Evolutionary conservation across 2,797 vertebrate genomes (phyloP).

Genomic region (Triplophysa yarkandensis): DNA sequence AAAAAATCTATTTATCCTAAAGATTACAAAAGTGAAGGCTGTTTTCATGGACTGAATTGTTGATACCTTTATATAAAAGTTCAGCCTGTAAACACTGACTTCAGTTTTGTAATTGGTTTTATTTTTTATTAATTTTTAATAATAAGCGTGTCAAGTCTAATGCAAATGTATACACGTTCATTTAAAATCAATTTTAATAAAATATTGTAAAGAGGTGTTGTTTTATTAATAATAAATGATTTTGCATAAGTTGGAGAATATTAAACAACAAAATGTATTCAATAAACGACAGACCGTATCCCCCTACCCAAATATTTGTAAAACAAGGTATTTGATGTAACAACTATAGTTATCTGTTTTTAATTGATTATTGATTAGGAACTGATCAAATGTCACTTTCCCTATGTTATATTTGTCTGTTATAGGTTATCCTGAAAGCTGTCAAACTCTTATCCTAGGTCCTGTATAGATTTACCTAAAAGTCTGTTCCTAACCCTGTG

Average conservation of each 20-base stretch:
- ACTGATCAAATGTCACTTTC: neutral
- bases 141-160: too few species aligned
- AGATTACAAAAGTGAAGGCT: conserved; percentile 26
- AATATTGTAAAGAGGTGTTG: neutral
- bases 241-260: neutral
- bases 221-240: neutral
- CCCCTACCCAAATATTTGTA: too few species aligned
- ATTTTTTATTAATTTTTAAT: neutral
- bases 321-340: too few species aligned
- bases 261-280: neutral
- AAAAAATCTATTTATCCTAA: conserved; percentile 18
- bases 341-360: too few species aligned
- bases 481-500: neutral
- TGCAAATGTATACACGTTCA: neutral
- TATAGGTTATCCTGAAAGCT: neutral
- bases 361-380: too few species aligned
- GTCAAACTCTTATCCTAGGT: conserved; percentile 3
- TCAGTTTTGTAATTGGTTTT: neutral
- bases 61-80: conserved; percentile 12
- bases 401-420: neutral
- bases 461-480: conserved; percentile 1
- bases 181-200: neutral
- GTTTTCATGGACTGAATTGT: conserved; percentile 20
- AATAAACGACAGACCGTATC: neutral
- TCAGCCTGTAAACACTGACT: neutral